Evolutionary conservation across 2,113 vertebrate genomes (phyloP).

Genomic region (Pelobates fuscus): DNA sequence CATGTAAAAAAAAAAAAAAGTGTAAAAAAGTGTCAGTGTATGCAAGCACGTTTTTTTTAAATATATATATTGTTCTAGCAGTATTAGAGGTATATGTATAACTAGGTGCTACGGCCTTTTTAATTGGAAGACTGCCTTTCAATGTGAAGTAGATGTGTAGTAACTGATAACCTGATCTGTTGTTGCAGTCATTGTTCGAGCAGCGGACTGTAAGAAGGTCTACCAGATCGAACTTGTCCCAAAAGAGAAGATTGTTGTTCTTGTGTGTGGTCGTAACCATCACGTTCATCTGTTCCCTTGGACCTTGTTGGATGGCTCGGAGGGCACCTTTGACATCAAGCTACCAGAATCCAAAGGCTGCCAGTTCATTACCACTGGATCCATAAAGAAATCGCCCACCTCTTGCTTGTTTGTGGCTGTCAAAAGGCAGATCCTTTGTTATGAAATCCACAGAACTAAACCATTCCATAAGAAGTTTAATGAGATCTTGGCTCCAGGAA

Average conservation of each 20-base stretch:
- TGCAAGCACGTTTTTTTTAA: too few relatives aligned
- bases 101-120: too few relatives aligned
- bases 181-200: constrained; percentile 87
- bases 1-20: too few relatives aligned
- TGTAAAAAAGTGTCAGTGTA: too few relatives aligned
- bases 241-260: constrained; percentile 81
- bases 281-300: constrained; percentile 89
- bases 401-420: constrained; percentile 87
- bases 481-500: constrained; percentile 86
- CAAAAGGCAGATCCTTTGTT: constrained; percentile 90
- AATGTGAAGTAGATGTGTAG: too few relatives aligned
- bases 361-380: constrained; percentile 80
- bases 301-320: constrained; percentile 85
- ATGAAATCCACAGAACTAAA: constrained; percentile 84
- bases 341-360: constrained; percentile 92
- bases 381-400: constrained; percentile 71
- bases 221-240: constrained; percentile 89
- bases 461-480: constrained; percentile 82
- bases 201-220: constrained; percentile 93
- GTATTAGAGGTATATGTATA: too few relatives aligned
- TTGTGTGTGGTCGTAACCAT: constrained; percentile 89
- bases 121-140: too few relatives aligned
- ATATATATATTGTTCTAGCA: too few relatives aligned
- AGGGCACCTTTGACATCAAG: constrained; percentile 83
- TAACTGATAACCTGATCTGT: too few relatives aligned